A percentile compares a stretch with the other conserved stretches of the same genome.
Conservation (phyloP, 2,797 vertebrate species). For the Pteropus rufus region DNA sequence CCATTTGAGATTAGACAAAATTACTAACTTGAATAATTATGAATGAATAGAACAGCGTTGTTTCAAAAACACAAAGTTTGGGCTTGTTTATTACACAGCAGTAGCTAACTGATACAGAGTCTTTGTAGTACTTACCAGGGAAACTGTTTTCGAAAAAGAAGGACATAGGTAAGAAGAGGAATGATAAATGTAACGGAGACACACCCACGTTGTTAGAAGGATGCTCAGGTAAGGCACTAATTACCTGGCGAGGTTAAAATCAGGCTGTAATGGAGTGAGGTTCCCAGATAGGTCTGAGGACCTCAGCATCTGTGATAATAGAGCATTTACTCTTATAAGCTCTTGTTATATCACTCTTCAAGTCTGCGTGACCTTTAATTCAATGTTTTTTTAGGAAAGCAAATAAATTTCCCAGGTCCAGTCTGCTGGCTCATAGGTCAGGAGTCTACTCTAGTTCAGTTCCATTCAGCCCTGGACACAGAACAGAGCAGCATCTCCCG, state of each 20-base stretch:
- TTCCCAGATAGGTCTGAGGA: accelerated
- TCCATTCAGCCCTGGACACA: accelerated
- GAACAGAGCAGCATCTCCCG: accelerated
- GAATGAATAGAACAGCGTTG: not conserved
- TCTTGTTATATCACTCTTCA: too few relatives aligned
- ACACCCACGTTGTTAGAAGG: not conserved
- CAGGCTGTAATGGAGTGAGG: accelerated
- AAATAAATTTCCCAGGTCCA: not conserved
- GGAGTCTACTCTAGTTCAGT: too few relatives aligned
- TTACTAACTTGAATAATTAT: not conserved
- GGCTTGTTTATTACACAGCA: not conserved
- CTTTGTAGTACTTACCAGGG: not conserved
- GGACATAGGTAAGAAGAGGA: not conserved
- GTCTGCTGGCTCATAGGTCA: not conserved
- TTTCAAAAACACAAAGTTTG: not conserved
- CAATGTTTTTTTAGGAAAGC: not conserved
- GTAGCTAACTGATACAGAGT: not conserved
- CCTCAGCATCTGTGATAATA: not conserved
- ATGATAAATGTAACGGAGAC: not conserved
- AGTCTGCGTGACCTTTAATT: not conserved
- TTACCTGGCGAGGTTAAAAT: not conserved
- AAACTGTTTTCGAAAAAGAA: not conserved
- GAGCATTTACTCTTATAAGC: not conserved
- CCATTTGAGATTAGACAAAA: not conserved
- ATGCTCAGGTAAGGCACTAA: not conserved